Percentiles rank a stretch among this genome's conserved stretches.
Conservation (phyloP, 2,113 vertebrate genomes). For the Grantiella picta region DNA sequence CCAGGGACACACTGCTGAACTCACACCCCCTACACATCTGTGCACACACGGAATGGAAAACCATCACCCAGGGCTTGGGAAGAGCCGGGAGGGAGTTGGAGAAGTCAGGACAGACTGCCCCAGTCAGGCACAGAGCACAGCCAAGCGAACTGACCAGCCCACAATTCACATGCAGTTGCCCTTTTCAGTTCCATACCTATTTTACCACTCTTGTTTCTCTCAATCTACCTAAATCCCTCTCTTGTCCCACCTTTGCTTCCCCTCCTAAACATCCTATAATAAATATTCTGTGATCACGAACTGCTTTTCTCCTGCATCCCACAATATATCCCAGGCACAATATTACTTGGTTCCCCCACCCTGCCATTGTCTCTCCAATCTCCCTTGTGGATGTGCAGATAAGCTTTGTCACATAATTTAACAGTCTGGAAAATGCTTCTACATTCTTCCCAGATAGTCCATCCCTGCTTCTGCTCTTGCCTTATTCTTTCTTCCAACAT, state of each 20-base stretch:
- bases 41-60: background rate
- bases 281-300: background rate
- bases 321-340: background rate
- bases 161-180: background rate
- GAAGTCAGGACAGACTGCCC: background rate
- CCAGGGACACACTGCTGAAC: background rate
- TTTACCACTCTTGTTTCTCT: background rate
- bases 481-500: background rate
- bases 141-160: background rate
- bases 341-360: background rate
- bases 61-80: background rate
- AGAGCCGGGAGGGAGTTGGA: background rate
- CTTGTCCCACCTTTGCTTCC: background rate
- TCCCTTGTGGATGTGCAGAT: background rate
- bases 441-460: background rate
- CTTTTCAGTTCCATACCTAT: background rate
- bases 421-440: background rate
- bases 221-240: background rate
- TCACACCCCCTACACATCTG: rapidly evolving
- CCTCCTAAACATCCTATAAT: background rate
- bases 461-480: background rate
- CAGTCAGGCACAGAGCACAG: background rate
- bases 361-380: background rate
- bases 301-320: background rate
- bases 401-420: background rate